Conservation (phyloP, 2,797 vertebrate genomes). For the Sebastes reedi region DNA sequence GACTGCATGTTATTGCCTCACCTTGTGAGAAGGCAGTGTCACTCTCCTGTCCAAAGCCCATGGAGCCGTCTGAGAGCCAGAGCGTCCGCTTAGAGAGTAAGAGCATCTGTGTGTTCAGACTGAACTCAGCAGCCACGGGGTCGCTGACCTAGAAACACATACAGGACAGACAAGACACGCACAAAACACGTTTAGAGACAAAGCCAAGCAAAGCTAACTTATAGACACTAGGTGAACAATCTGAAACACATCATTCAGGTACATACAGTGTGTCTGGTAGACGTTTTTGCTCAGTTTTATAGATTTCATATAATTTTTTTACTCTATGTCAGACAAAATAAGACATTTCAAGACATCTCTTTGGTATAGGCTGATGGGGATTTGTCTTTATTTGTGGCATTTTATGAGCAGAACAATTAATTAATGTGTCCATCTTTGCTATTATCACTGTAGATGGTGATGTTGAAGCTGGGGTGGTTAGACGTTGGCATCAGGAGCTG, state of each 20-base stretch:
- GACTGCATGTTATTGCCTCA: slow-evolving; percentile 54
- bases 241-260: not conserved
- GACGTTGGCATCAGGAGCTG: not conserved
- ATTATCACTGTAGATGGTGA: not conserved
- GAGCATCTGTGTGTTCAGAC: slow-evolving; percentile 95
- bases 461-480: not conserved
- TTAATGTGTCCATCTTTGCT: not conserved
- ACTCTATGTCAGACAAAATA: not conserved
- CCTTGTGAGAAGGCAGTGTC: slow-evolving; percentile 92
- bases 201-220: not conserved
- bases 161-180: not conserved
- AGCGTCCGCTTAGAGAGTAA: slow-evolving; percentile 90
- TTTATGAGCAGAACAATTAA: not conserved
- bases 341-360: not conserved
- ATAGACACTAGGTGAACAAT: not conserved
- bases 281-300: not conserved
- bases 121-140: slow-evolving; percentile 95
- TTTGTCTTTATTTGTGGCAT: not conserved
- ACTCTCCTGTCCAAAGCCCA: slow-evolving; percentile 94
- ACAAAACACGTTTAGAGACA: not conserved
- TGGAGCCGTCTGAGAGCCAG: slow-evolving; percentile 95
- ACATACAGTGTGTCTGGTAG: not conserved
- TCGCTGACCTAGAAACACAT: slow-evolving; percentile 89
- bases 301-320: not conserved
- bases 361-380: not conserved